A percentile compares a stretch with the other conserved stretches of the same genome.
Evolutionary conservation across 2,888 invertebrate species (phyloP).

Genomic region (Eupithecia subfuscata): DNA sequence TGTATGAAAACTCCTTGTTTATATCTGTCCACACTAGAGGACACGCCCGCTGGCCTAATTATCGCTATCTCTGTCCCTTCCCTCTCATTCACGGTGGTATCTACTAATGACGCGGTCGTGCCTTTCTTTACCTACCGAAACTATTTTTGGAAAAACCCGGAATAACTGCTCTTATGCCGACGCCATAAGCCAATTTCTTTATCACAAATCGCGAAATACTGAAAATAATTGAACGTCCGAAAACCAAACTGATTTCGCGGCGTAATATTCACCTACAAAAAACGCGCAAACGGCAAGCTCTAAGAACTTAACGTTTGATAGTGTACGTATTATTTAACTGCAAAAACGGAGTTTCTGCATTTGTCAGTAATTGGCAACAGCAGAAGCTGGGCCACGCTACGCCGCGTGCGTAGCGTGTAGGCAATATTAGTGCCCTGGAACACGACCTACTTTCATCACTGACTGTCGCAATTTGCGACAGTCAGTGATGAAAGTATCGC

Average conservation of each 20-base stretch:
- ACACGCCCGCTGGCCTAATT: slow-evolving; percentile 2
- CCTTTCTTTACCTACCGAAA: background rate
- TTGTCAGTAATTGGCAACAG: background rate
- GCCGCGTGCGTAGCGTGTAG: background rate
- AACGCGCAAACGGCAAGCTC: background rate
- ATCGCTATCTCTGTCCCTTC: background rate
- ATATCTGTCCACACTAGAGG: slow-evolving; percentile 50
- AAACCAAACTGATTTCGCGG: background rate
- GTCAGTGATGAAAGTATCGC: too few species aligned
- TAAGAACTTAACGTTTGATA: too few species aligned
- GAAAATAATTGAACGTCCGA: background rate
- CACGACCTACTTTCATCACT: background rate
- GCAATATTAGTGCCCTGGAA: background rate
- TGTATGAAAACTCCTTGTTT: slow-evolving; percentile 79
- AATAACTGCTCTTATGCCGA: background rate
- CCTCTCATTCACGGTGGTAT: background rate
- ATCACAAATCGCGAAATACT: background rate
- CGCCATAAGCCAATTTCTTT: background rate
- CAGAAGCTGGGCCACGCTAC: background rate
- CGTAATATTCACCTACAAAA: background rate
- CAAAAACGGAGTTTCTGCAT: background rate
- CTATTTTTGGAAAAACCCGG: background rate
- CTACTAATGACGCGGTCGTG: background rate
- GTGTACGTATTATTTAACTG: background rate
- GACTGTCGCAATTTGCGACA: too few species aligned